Percentiles rank a stretch among this genome's conserved stretches.
Conservation (phyloP, 2,113 vertebrate genomes). For the Lagenorhynchus albirostris region DNA sequence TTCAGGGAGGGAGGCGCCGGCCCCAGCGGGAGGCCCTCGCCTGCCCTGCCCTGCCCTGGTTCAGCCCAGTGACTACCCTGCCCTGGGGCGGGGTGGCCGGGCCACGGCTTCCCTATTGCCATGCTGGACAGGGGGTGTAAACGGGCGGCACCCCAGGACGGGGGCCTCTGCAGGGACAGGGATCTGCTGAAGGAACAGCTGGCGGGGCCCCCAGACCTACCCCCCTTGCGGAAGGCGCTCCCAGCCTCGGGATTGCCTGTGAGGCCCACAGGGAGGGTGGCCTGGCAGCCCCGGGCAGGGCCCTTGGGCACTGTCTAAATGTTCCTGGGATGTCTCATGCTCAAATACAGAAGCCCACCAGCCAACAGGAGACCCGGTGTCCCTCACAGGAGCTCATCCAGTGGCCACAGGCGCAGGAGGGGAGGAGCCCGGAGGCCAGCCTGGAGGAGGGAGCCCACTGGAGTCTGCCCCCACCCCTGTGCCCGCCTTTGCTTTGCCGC, state of each 20-base stretch:
- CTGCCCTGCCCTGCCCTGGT: too few relatives aligned
- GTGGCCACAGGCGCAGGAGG: not conserved
- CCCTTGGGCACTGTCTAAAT: rapidly evolving
- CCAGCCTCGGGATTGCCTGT: not conserved
- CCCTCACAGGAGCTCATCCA: not conserved
- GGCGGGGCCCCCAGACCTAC: not conserved
- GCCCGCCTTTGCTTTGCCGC: not conserved
- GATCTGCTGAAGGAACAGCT: rapidly evolving
- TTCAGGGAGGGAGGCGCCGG: not conserved
- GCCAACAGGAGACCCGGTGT: not conserved
- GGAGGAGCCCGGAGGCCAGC: too few relatives aligned
- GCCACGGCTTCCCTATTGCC: too few relatives aligned
- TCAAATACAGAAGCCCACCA: not conserved
- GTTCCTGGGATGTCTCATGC: rapidly evolving
- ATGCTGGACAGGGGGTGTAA: not conserved
- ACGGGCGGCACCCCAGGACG: rapidly evolving
- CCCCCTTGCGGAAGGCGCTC: not conserved
- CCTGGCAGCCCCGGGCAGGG: too few relatives aligned
- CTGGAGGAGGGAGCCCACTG: too few relatives aligned
- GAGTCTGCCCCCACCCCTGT: too few relatives aligned
- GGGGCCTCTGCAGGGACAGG: not conserved
- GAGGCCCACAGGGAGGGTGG: not conserved
- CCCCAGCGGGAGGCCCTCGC: not conserved
- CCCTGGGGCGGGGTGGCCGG: not conserved
- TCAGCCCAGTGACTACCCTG: not conserved